These are phyloP conservation scores for Drosophila gunungcola DNA, from an alignment of 1,140 invertebrate species.

Conservation along the genomic window DNA sequence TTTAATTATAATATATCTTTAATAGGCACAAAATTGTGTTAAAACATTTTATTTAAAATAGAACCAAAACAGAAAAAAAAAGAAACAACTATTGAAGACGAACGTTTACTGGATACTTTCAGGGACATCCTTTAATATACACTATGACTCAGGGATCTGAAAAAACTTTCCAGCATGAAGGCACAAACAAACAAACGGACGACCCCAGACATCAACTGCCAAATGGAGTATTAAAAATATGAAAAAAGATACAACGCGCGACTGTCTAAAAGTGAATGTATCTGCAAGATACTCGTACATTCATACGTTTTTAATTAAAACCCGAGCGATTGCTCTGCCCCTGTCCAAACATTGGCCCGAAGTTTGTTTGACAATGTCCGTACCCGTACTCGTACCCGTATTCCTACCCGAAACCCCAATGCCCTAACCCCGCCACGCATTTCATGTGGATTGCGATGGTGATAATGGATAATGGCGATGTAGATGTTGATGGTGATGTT, in stretches of 20 bases:
- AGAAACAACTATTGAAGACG: background rate
- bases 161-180: background rate
- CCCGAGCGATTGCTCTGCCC: slow-evolving; percentile 13
- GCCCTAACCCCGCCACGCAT: slow-evolving; percentile 5
- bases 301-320: slow-evolving; percentile 51
- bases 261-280: slow-evolving; percentile 53
- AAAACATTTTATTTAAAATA: too few species aligned
- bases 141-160: background rate
- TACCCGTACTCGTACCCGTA: background rate
- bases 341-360: slow-evolving; percentile 60
- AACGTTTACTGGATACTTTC: background rate
- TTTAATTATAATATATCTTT: too few species aligned
- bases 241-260: slow-evolving; percentile 3
- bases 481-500: slow-evolving; percentile 21
- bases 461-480: slow-evolving; percentile 6
- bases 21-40: too few species aligned
- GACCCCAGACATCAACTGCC: slow-evolving; percentile 5
- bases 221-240: slow-evolving; percentile 4
- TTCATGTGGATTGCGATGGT: slow-evolving; percentile 4
- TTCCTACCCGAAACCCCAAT: background rate
- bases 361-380: slow-evolving; percentile 68
- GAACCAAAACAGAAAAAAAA: background rate
- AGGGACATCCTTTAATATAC: background rate
- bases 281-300: slow-evolving; percentile 32
- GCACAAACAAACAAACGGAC: slow-evolving; percentile 1